These are phyloP conservation scores for Phoenoteleia sp. DNA, from an alignment of 2,888 invertebrate genomes.

Conservation along the genomic window DNA sequence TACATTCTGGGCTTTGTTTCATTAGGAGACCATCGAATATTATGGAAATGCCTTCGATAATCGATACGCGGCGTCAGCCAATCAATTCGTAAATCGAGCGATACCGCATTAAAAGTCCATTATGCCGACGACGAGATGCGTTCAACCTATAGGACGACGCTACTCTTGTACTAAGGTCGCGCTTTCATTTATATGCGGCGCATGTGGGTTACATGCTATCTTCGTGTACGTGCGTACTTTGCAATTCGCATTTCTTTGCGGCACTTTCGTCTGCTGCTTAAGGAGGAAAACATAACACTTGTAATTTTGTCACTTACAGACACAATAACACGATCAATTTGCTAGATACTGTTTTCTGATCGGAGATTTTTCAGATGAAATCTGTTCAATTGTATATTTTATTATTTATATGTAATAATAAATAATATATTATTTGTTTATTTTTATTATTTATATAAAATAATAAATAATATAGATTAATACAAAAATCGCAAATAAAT, in stretches of 20 bases:
- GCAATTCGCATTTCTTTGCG: constrained; percentile 52
- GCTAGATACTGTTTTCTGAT: neutral
- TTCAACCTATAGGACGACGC: constrained; percentile 15
- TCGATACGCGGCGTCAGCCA: constrained; percentile 39
- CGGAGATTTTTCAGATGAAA: too few species aligned
- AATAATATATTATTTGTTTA: too few species aligned
- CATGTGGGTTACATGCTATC: constrained; percentile 49
- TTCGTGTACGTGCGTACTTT: constrained; percentile 55
- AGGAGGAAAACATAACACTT: constrained; percentile 56
- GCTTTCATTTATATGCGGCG: constrained; percentile 56
- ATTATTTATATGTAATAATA: too few species aligned
- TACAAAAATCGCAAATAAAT: too few species aligned
- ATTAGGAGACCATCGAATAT: constrained; percentile 46
- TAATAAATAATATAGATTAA: too few species aligned
- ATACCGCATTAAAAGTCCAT: constrained; percentile 69
- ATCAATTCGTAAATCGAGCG: constrained; percentile 62
- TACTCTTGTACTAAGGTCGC: constrained; percentile 48
- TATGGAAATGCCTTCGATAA: constrained; percentile 52
- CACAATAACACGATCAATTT: constrained; percentile 16
- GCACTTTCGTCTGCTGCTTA: constrained; percentile 28
- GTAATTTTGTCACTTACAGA: constrained; percentile 24
- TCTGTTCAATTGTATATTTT: too few species aligned
- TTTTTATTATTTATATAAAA: too few species aligned
- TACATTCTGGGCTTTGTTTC: constrained; percentile 45
- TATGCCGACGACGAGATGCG: constrained; percentile 51